Conservation (phyloP, 2,797 vertebrate genomes). For the Delichon dasypus region DNA sequence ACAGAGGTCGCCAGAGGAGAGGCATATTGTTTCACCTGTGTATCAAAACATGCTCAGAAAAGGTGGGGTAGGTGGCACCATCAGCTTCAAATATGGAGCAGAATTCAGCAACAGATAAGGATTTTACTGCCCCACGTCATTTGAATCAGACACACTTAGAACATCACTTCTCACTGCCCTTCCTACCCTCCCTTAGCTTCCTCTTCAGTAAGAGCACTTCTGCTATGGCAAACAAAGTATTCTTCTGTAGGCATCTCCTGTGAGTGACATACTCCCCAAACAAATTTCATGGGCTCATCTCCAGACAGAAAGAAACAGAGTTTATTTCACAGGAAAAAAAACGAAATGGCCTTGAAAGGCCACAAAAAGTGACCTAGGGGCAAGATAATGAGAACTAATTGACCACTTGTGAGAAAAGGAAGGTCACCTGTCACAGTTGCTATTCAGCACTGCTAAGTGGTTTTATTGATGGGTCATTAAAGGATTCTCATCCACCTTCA, state of each 20-base stretch:
- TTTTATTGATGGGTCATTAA: constrained; percentile 36
- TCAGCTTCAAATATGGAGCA: background rate
- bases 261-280: background rate
- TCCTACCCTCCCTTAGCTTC: background rate
- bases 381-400: constrained; percentile 52
- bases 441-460: constrained; percentile 46
- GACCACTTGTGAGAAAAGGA: constrained; percentile 19
- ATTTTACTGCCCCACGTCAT: background rate
- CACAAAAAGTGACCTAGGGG: background rate
- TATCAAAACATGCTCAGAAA: background rate
- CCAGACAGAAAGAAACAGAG: background rate
- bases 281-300: background rate
- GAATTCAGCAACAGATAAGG: background rate
- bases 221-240: background rate
- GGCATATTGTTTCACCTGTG: background rate
- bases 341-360: background rate
- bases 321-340: background rate
- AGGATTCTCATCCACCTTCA: constrained; percentile 13
- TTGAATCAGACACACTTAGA: background rate
- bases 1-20: background rate
- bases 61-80: background rate
- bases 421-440: constrained; percentile 38
- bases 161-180: background rate
- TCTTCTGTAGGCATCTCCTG: background rate
- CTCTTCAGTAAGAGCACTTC: background rate